These are phyloP conservation scores for Philhelius pedissequus DNA, from an alignment of 2,888 invertebrate species.

Conservation along the genomic window DNA sequence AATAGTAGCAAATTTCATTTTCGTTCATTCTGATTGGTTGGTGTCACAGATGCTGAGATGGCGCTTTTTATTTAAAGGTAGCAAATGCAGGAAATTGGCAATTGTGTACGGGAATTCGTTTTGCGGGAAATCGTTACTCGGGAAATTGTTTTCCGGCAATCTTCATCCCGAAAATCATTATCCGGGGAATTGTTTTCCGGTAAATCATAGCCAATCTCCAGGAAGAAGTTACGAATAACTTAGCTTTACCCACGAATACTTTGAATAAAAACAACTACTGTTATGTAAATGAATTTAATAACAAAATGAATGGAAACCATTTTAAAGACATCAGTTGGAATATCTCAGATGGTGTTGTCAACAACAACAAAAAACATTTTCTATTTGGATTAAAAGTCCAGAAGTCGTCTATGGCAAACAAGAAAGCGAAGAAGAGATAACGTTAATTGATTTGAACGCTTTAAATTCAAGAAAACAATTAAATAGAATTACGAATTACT, in stretches of 20 bases:
- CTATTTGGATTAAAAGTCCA: neutral
- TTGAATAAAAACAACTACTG: neutral
- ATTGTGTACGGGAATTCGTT: no score
- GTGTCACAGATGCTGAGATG: no score
- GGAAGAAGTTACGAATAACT: neutral
- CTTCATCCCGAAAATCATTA: no score
- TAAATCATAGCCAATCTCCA: no score
- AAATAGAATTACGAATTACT: neutral
- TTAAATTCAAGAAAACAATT: neutral
- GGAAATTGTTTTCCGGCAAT: no score
- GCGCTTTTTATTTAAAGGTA: no score
- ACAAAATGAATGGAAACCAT: neutral
- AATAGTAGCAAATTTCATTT: no score
- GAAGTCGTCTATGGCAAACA: neutral
- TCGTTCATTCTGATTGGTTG: no score
- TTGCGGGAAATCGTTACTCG: no score
- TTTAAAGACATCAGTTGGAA: neutral
- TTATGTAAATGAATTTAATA: neutral
- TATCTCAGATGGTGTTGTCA: neutral
- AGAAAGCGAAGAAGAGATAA: neutral
- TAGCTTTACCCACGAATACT: neutral
- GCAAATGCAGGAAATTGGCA: no score
- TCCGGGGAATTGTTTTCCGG: no score
- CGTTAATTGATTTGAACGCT: neutral
- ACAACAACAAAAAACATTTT: neutral